Conservation (phyloP, 1,140 invertebrate species). For the Zaprionus davidi region DNA sequence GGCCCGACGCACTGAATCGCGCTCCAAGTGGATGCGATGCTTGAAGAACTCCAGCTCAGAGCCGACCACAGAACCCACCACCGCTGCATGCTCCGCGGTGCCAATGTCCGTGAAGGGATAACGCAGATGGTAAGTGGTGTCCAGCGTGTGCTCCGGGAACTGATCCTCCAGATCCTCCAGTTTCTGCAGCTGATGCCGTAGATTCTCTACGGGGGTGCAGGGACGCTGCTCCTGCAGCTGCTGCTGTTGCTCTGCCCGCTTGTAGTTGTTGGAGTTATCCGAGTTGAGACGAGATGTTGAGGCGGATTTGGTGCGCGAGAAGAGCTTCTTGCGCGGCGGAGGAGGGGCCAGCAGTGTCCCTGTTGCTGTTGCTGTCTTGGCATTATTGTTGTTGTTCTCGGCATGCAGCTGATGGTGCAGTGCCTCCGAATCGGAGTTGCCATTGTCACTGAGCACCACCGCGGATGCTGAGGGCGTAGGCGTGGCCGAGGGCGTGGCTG, state of each 20-base stretch:
- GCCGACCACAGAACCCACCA: slow-evolving; percentile 67
- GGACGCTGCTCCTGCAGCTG: slow-evolving; percentile 82
- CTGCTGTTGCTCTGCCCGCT: not conserved
- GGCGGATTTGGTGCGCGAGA: slow-evolving; percentile 88
- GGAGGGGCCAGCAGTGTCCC: not conserved
- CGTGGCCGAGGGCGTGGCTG: slow-evolving; percentile 32
- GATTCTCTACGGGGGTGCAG: slow-evolving; percentile 90
- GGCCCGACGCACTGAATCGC: slow-evolving; percentile 90
- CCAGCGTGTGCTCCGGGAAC: slow-evolving; percentile 88
- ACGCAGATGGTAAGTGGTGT: slow-evolving; percentile 90
- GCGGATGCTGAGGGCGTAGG: slow-evolving; percentile 13
- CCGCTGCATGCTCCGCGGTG: slow-evolving; percentile 60
- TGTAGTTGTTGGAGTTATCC: slow-evolving; percentile 56
- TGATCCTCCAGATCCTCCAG: slow-evolving; percentile 92
- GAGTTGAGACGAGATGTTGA: slow-evolving; percentile 87
- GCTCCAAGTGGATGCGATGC: slow-evolving; percentile 90
- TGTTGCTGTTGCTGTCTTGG: slow-evolving; percentile 22
- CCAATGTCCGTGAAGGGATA: slow-evolving; percentile 90
- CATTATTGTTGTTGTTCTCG: slow-evolving; percentile 71
- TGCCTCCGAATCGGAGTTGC: slow-evolving; percentile 74
- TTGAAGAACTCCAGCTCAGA: slow-evolving; percentile 92
- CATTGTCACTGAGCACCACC: slow-evolving; percentile 70
- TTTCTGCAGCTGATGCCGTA: slow-evolving; percentile 90
- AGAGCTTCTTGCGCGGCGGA: slow-evolving; percentile 86
- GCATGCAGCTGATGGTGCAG: slow-evolving; percentile 39